These are phyloP conservation scores for Eurystomus gularis DNA, from an alignment of 2,113 vertebrate genomes.

Conservation along the genomic window DNA sequence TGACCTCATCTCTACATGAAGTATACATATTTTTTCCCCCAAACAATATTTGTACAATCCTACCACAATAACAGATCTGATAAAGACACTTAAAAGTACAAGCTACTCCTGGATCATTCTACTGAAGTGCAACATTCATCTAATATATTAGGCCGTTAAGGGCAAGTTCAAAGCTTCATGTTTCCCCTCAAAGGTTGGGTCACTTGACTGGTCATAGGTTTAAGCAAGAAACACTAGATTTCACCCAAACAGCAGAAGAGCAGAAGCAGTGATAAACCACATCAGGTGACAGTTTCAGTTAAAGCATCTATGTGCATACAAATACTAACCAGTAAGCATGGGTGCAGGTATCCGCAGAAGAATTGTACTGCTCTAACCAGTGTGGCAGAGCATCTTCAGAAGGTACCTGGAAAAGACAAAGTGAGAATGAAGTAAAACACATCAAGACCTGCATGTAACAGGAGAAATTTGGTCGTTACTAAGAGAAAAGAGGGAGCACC, in stretches of 20 bases:
- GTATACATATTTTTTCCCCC: neutral
- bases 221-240: neutral
- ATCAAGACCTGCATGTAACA: neutral
- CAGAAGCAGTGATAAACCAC: neutral
- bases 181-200: neutral
- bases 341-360: slow-evolving; percentile 91
- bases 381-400: slow-evolving; percentile 93
- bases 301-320: neutral
- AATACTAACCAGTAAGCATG: slow-evolving; percentile 92
- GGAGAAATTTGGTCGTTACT: neutral
- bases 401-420: slow-evolving; percentile 78
- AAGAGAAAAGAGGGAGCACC: neutral
- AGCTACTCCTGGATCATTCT: neutral
- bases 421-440: neutral
- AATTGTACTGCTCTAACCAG: slow-evolving; percentile 93
- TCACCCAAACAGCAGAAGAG: neutral
- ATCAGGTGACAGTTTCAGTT: neutral
- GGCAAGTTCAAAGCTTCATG: neutral
- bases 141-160: neutral
- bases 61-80: neutral
- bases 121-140: neutral
- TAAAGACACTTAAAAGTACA: neutral
- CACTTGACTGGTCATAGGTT: neutral
- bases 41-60: neutral
- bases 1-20: neutral